Conservation (phyloP, 2,888 invertebrate species). For the Cyclophora albipunctata region DNA sequence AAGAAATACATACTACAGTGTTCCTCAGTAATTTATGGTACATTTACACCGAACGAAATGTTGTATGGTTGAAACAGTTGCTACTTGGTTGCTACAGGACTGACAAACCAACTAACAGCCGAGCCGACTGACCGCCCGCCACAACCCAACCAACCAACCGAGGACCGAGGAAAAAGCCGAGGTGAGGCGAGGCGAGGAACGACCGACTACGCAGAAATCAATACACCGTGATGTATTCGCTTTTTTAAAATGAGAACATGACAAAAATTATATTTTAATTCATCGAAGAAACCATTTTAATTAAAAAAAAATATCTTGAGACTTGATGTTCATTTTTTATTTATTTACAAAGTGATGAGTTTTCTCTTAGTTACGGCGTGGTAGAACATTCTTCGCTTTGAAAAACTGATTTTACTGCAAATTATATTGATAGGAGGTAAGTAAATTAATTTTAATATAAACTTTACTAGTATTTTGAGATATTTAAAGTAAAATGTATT, state of each 20-base stretch:
- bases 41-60: no score
- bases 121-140: neutral
- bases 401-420: constrained; percentile 61
- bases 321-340: constrained; percentile 74
- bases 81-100: no score
- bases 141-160: neutral
- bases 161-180: no score
- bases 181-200: constrained; percentile 18
- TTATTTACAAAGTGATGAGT: constrained; percentile 75
- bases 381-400: constrained; percentile 68
- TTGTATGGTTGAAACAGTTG: no score
- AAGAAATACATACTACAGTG: no score
- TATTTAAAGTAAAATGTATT: constrained; percentile 1
- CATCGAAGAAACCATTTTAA: constrained; percentile 65
- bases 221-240: constrained; percentile 68
- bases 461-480: constrained; percentile 7
- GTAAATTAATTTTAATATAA: constrained; percentile 34
- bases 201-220: constrained; percentile 62
- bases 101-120: no score
- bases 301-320: constrained; percentile 66
- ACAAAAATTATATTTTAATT: constrained; percentile 67
- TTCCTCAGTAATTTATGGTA: no score
- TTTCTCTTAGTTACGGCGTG: constrained; percentile 73
- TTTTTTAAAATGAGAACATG: constrained; percentile 75
- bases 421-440: constrained; percentile 62